A percentile compares a stretch with the other conserved stretches of the same genome.
phyloP scores from a whole-genome alignment of 2,888 invertebrate genomes.

The Gortyna flavago region DNA sequence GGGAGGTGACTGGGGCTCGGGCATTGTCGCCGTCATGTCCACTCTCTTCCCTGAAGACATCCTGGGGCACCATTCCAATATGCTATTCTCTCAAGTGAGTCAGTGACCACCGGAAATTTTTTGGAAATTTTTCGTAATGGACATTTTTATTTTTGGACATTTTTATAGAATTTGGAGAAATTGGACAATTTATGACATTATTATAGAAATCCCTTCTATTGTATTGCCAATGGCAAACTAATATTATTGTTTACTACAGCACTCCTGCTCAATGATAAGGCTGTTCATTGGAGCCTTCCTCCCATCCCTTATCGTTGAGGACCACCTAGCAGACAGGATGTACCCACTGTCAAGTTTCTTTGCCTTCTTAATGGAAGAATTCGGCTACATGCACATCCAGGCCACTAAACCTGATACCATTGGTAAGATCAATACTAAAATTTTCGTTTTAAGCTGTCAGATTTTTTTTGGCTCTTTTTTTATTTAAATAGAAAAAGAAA shows the following conservation, averaged over 20 bases:
- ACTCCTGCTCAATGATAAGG: constrained; percentile 66
- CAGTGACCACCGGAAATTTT: too few species aligned
- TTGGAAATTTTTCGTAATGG: too few species aligned
- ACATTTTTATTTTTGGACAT: too few species aligned
- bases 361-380: constrained; percentile 75
- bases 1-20: constrained; percentile 95
- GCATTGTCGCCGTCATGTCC: constrained; percentile 91
- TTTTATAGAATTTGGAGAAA: too few species aligned
- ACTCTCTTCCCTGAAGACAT: constrained; percentile 84
- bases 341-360: constrained; percentile 83
- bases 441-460: not conserved
- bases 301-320: constrained; percentile 88
- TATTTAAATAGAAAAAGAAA: too few species aligned
- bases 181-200: too few species aligned
- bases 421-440: constrained; percentile 87
- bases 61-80: constrained; percentile 83
- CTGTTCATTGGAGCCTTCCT: constrained; percentile 83
- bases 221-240: not conserved
- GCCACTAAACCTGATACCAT: constrained; percentile 97
- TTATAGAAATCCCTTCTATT: too few species aligned
- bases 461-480: too few species aligned
- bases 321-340: constrained; percentile 85
- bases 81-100: constrained; percentile 70
- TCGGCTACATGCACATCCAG: constrained; percentile 92
- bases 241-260: constrained; percentile 61